These are phyloP conservation scores for Diaphora mendica DNA, from an alignment of 2,888 invertebrate genomes.

Conservation along the genomic window DNA sequence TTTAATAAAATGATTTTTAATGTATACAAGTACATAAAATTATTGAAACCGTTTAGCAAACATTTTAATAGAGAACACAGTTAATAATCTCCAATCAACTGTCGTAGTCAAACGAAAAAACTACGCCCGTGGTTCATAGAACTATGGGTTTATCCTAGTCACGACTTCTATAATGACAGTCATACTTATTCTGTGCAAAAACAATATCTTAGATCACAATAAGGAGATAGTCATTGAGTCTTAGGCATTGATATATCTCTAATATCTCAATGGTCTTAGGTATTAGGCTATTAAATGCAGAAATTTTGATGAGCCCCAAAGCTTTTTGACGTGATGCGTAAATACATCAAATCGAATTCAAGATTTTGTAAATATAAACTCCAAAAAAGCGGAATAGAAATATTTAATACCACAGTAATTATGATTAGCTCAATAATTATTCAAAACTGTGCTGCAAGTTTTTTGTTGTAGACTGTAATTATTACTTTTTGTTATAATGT, in stretches of 20 bases:
- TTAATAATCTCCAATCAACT: not conserved
- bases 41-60: not conserved
- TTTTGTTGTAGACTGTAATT: not conserved
- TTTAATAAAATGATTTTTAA: not conserved
- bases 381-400: not conserved
- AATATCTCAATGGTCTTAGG: too few species aligned
- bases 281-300: not conserved
- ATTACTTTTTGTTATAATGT: not conserved
- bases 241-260: too few species aligned
- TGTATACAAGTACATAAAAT: not conserved
- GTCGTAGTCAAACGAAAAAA: not conserved
- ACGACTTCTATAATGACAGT: constrained; percentile 4
- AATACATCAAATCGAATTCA: not conserved
- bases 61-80: not conserved
- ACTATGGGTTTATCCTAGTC: constrained; percentile 4
- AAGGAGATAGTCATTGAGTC: not conserved
- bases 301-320: not conserved
- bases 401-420: not conserved
- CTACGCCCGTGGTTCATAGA: not conserved
- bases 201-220: not conserved
- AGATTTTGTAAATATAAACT: not conserved
- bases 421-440: not conserved
- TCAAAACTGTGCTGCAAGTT: not conserved
- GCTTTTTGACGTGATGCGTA: not conserved
- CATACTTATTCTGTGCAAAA: not conserved